Conservation (phyloP, 2,888 invertebrate genomes). For the Pedicia rivosa region DNA sequence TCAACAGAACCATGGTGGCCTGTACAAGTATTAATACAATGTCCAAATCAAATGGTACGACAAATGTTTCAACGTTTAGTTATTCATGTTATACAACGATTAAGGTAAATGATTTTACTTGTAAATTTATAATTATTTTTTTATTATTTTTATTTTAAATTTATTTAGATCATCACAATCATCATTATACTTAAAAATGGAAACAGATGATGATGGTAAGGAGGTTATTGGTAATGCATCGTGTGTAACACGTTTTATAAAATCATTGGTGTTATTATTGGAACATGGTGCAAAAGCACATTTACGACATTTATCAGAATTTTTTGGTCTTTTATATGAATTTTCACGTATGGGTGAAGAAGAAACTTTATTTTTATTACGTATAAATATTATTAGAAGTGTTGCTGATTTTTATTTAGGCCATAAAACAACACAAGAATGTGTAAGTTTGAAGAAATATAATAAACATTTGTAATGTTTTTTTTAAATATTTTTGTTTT, state of each 20-base stretch:
- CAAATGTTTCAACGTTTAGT: slow-evolving; percentile 94
- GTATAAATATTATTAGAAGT: slow-evolving; percentile 73
- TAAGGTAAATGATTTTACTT: slow-evolving; percentile 50
- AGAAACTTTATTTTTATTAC: slow-evolving; percentile 74
- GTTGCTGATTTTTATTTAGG: slow-evolving; percentile 89
- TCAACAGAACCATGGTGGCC: slow-evolving; percentile 92
- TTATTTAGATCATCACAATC: slow-evolving; percentile 38
- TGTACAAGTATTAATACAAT: slow-evolving; percentile 84
- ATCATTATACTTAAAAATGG: slow-evolving; percentile 39
- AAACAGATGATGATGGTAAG: slow-evolving; percentile 32
- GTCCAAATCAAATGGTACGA: slow-evolving; percentile 91
- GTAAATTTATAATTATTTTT: slow-evolving; percentile 2
- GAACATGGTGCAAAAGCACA: slow-evolving; percentile 78
- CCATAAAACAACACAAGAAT: slow-evolving; percentile 51
- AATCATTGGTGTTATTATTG: slow-evolving; percentile 70
- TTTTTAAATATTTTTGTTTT: neutral
- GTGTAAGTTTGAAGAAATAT: slow-evolving; percentile 32
- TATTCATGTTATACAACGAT: slow-evolving; percentile 84
- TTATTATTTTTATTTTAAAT: slow-evolving; percentile 4
- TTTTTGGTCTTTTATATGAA: slow-evolving; percentile 81
- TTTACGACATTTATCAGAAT: slow-evolving; percentile 77
- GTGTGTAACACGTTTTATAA: slow-evolving; percentile 85
- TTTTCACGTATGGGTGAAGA: slow-evolving; percentile 93
- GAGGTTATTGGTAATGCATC: slow-evolving; percentile 52
- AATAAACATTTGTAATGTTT: neutral